Percentiles rank a stretch among this genome's conserved stretches.
Conservation (phyloP, 2,888 invertebrate genomes). For the Siphlonurus alternatus region DNA sequence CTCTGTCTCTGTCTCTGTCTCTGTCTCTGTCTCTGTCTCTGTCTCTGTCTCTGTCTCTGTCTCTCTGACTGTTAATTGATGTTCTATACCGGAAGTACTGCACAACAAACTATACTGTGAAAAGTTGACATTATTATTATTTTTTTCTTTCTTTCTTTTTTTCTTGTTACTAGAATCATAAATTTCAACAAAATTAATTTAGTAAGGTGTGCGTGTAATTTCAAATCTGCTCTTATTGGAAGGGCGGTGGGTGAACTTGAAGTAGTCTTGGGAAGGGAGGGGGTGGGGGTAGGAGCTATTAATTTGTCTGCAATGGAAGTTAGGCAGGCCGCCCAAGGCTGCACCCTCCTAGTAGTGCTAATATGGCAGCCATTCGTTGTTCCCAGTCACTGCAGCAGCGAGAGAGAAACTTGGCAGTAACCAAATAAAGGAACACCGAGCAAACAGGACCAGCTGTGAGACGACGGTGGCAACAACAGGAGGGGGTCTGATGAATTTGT, state of each 20-base stretch:
- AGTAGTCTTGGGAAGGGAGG: no score
- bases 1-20: not conserved
- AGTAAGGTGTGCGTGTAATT: not conserved
- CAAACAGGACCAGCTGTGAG: not conserved
- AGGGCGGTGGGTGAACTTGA: no score
- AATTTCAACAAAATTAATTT: not conserved
- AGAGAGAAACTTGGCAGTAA: not conserved
- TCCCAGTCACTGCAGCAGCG: no score
- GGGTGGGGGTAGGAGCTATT: not conserved
- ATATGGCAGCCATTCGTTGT: no score
- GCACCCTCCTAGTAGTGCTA: no score
- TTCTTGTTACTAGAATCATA: not conserved
- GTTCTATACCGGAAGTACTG: not conserved
- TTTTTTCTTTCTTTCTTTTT: not conserved
- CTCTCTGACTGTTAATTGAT: not conserved
- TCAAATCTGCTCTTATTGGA: not conserved
- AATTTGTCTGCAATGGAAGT: not conserved
- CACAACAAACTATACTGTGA: no score
- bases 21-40: not conserved
- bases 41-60: not conserved
- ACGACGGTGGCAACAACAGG: not conserved
- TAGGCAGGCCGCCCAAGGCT: no score
- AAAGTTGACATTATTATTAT: no score
- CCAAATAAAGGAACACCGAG: not conserved
- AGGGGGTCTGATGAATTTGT: not conserved